Conservation (phyloP, 2,888 invertebrate genomes). For the Tuberolachnus salignus region DNA sequence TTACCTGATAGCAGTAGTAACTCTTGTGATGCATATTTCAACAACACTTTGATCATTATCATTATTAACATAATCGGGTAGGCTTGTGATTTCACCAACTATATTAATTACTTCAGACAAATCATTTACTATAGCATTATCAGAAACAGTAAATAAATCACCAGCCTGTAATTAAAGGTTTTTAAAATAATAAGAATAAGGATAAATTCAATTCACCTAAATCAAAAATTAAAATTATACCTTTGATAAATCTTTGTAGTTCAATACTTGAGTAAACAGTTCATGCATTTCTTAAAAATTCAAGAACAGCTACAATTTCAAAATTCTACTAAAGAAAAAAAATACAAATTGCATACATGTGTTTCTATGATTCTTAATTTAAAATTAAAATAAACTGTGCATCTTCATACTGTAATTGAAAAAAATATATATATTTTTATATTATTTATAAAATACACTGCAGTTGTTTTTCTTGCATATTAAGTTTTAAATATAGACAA, state of each 20-base stretch:
- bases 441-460: background rate
- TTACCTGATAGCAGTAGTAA: slow-evolving; percentile 84
- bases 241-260: slow-evolving; percentile 83
- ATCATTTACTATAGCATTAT: slow-evolving; percentile 84
- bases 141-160: slow-evolving; percentile 86
- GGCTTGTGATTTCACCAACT: slow-evolving; percentile 81
- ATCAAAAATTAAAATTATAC: slow-evolving; percentile 59
- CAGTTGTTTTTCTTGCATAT: too few relatives aligned
- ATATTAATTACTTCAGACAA: slow-evolving; percentile 79
- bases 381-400: background rate
- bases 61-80: slow-evolving; percentile 81
- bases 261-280: slow-evolving; percentile 86
- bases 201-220: background rate
- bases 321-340: slow-evolving; percentile 32
- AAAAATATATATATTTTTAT: background rate
- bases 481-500: too few relatives aligned
- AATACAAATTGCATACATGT: slow-evolving; percentile 9
- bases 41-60: slow-evolving; percentile 93
- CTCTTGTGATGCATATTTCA: slow-evolving; percentile 90
- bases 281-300: slow-evolving; percentile 74
- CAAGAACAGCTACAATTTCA: slow-evolving; percentile 37
- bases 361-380: background rate
- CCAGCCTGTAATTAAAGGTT: slow-evolving; percentile 70
- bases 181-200: slow-evolving; percentile 18
- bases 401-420: background rate